Base-by-base conservation (phyloP, 2,888 invertebrate genomes). In the Drosophila rellima region DNA sequence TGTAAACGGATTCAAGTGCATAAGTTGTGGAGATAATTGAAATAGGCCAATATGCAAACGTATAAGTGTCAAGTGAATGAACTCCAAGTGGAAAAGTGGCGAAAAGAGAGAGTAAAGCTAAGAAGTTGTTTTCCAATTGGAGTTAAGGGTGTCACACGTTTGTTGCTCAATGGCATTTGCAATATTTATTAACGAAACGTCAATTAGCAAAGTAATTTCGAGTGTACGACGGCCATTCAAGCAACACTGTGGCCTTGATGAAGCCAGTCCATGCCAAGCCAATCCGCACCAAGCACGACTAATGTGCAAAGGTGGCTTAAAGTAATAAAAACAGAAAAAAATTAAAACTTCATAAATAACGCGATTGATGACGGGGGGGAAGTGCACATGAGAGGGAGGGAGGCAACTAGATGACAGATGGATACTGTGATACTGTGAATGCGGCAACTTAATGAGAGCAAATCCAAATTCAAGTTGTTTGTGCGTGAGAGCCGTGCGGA, bases 401-500 rank as follows among this genome's bases (percentile, higher is more conserved):
- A 31, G 35, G 40, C 35, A 57, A 40, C 35, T 15, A 47, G 33
- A 26, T 5, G 7, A 51, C 40, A 33, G 64, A 31, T 52, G 52
- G 31, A 74, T 26, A 59, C 65, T 59, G 44, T n/a, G 31, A 74
- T 26, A 59, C 65, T 59, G 44, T n/a, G n/a, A 45, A 48, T 59
- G 65, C 60, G 35, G 51, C 51, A 54, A 18, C 31, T 54, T 54
- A 72, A 52, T 52, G 63, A 63, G 61, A 73, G 66, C 54, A 52
- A 42, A 40, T 50, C 20, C 39, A 52, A 42, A 40, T 45, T 23
- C 39, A 23, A 15, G 35, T 65, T 60, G 33, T n/a, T 54, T 60
- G 56, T 77, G 79, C 75, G 79, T 77, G 64, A 64, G 75, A 78
- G 74, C 57, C 23, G 29, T 37, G 35, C 61, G 64, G 55, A 65